Base-by-base conservation (phyloP, 2,113 vertebrate species). In the Marmota monax region DNA sequence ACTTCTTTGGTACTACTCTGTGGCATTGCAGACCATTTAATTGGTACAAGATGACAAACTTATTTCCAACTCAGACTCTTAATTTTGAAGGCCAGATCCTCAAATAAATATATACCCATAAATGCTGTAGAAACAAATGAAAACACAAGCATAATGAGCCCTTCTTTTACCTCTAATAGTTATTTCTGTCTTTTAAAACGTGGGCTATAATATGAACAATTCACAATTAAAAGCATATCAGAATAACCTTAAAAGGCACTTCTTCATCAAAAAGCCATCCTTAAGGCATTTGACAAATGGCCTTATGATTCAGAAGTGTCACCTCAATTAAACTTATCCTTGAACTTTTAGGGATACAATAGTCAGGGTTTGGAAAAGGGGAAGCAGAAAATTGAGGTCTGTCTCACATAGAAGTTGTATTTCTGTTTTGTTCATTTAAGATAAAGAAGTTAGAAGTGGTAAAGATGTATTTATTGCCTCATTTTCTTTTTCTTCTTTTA, bases 371-470 rank as follows among this genome's bases (percentile, higher is more conserved):
- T 86, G 63, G 77, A 83, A 95, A 92, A 73, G 39, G 63, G 22
- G 83, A 91, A 29, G 34, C 32, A 74, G 82, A 80, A 86, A 82
- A 87, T 80, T 88, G 83, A 88, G n/a, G 25, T 76, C 84, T 56
- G 17, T 96, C 9, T 84, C 82, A 89, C 74, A 89, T 83, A 25
- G 23, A 96, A 79, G 63, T 58, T 73, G 10, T 95, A 80, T 88
- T 97, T 96, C 39, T 95, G 90, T 84, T 97, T 96, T 94, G 77
- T 39, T 97, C 74, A 58, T 95, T 97, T 96, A 83, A 96, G 67
- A 83, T 78, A 63, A 97, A 90, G 94, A 95, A 95, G 39, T 93
- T 97, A 79, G 89, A 88, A 96, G 73, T 1, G 0, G 89, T 88
- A 73, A 97, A 53, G 84, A 92, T 96, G 88, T 58, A 94, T 93